These are phyloP conservation scores for Dryobotodes eremita DNA, from an alignment of 2,888 invertebrate species.

Conservation along the genomic window DNA sequence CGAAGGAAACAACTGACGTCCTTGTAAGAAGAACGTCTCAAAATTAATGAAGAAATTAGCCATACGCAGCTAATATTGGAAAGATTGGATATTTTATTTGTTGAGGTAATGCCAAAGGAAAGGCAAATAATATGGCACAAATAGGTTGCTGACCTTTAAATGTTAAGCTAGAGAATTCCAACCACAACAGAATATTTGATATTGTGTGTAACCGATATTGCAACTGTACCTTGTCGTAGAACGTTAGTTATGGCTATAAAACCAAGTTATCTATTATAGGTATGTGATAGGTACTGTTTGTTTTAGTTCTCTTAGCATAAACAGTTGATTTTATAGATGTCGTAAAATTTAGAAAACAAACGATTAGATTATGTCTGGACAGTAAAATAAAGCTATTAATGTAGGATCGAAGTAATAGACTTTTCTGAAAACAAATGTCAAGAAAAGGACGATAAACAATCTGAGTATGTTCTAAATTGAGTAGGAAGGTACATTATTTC, in stretches of 20 bases:
- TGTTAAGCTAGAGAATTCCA: constrained; percentile 16
- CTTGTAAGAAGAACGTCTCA: background rate
- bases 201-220: constrained; percentile 50
- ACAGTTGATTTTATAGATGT: background rate
- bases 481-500: background rate
- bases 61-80: background rate
- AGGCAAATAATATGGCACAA: background rate
- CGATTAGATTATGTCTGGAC: background rate
- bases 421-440: background rate
- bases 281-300: background rate
- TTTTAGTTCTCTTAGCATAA: background rate
- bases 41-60: background rate
- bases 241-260: constrained; percentile 1
- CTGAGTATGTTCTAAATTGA: background rate
- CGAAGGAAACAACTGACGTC: background rate
- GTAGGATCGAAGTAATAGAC: too few species aligned
- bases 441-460: background rate
- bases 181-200: constrained; percentile 48
- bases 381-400: background rate
- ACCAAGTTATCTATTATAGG: background rate
- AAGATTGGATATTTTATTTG: background rate
- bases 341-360: background rate
- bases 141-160: constrained; percentile 27
- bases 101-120: background rate
- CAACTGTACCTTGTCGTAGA: background rate